Base-by-base conservation (phyloP, 2,888 invertebrate species). In the Auanema sp. region DNA sequence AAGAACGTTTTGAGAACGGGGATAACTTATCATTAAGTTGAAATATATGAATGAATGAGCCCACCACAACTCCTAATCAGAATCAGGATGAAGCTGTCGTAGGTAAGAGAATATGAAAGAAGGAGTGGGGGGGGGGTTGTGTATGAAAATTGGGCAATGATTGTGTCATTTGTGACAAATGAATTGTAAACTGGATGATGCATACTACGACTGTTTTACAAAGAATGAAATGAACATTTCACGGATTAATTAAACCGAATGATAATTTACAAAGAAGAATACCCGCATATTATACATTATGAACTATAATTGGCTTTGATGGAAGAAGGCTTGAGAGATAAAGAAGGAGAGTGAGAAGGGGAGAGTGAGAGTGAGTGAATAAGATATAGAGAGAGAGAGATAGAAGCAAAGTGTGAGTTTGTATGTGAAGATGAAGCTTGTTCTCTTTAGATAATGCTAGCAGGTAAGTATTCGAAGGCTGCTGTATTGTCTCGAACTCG, bases 181-280 rank as follows among this genome's bases (percentile, higher is more conserved):
- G 61, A 33, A 33, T 5, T 5, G 33, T 57, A 60, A 60, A 65
- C 47, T 65, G 65, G 61, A 65, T 60, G 53, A 53, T 60, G 50
- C 51, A 65, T 65, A 61, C 60, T 65, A 65, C 8, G 57, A 58
- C 24, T 56, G 60, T 60, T 64, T 54, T 65, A 65, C 65, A 60
- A 47, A 65, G 58, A 64, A 65, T 12, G 40, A 33, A 40, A 58
- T 42, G 40, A 55, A 43, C 54, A 65, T 65, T 53, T 52, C 61
- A 57, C 56, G 57, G 47, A 65, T 53, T 60, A 60, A 60, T 65
- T 60, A 65, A 64, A 65, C 56, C 43, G 65, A 60, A 57, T 60
- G 53, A 47, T 52, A 59, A 59, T 55, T 54, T 43, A 62, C 44
- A 54, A 25, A 51, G 41, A 49, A 33, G 33, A 33, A 33, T 33